Base-by-base conservation (phyloP, 2,797 vertebrate species). In the Phoebastria nigripes region DNA sequence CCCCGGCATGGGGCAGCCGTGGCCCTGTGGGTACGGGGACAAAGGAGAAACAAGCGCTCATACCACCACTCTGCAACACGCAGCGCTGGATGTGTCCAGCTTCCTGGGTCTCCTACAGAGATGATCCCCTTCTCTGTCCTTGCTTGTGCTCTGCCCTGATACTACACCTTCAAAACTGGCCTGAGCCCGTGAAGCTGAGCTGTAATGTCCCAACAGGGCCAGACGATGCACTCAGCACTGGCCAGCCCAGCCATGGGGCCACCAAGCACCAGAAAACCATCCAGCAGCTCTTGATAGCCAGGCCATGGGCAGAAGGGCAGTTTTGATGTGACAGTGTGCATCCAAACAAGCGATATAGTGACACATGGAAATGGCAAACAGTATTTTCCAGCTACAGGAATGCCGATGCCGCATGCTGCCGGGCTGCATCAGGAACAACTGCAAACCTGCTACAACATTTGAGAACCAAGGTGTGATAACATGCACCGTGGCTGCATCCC, bases 401-500 rank as follows among this genome's bases (percentile, higher is more conserved):
- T 26, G 13, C 35, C 1, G 1, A 28, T 14, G n/a, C 49, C 54
- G 42, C 18, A 5, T 8, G 25, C 8, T 63, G 37, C 28, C n/a
- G 46, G 49, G 29, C 42, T 73, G n/a, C n/a, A 33, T 5, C 1
- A 1, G 33, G 63, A 66, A 13, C 26, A 62, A 11, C 31, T 12
- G 9, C 61, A 67, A 47, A 46, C 42, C 58, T 42, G 8, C n/a
- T 25, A 2, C 2, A 2, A 33, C 11, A 3, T 11, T 61, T 29
- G 49, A 71, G 63, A 71, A 66, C 12, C 44, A 39, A 39, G 12
- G 51, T 12, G 12, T 14, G n/a, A 54, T 8, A 33, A 59, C 3
- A 0, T 31, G 10, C 25, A 28, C 35, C 41, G 5, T 6, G 0
- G 1, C 61, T 55, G 20, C 31, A 55, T 37, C 61, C 46, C 44